Evolutionary conservation across 2,888 invertebrate genomes (phyloP), one percentile per base, ranked within the genome.

Genomic region (Heliconius erato): DNA sequence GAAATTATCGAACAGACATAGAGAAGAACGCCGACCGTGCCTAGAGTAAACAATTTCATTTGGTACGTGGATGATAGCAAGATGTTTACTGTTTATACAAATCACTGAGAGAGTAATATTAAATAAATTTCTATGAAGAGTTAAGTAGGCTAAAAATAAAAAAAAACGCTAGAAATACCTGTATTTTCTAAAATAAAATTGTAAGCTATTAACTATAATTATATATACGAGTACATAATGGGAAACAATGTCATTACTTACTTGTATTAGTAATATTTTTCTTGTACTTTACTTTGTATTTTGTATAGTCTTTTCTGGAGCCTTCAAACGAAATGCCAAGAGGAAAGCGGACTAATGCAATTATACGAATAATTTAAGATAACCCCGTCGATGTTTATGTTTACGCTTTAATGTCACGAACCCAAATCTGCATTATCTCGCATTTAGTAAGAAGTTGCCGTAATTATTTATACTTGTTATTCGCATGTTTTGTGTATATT

Each of bases 351-450:
- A 85, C 84, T 85, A 85, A 84, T 87, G 88, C 86, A 88, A 89
- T 90, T 92, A 92, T 91, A 92, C 87, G 87, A 89, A 88, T 88
- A 85, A 83, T 81, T 85, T 40, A 12, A 89, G 94, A 94, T 94
- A 94, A 94, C 94, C 94, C 87, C 84, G 79, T 85, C 84, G 85
- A 79, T 93, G 92, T 92, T 94, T 92, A 92, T 90, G 87, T 86
- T 85, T 16, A 63, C 83, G 86, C 85, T 23, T 88, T 88, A 89
- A 87, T 88, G 89, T 84, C 87, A 85, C 86, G 88, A 81, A 82
- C 79, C 78, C 86, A 85, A 77, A 79, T 79, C 81, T 59, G 85
- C 86, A 86, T 90, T 92, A 91, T 92, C 89, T 86, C n/a, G 9
- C 83, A 85, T 86, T 90, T 92, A 88, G 89, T 89, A 87, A 90